Evolutionary conservation across 2,797 vertebrate genomes (phyloP).

Genomic region (Natrix natrix): DNA sequence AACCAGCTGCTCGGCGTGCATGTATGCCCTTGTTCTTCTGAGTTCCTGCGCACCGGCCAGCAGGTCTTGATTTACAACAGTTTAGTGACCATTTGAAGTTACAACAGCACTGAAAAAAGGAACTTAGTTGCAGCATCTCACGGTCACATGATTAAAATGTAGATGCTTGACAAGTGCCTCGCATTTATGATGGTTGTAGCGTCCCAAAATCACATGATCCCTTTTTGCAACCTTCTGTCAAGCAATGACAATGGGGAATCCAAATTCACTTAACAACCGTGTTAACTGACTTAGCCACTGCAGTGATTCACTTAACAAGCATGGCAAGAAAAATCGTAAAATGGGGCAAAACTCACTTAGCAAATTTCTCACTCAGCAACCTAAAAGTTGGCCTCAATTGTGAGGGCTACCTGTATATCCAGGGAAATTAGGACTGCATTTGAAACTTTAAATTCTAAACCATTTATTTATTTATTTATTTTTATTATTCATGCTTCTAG

Average conservation of each 20-base stretch:
- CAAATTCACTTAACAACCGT: neutral
- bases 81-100: neutral
- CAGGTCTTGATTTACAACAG: neutral
- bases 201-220: neutral
- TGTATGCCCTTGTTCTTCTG: no score
- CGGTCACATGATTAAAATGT: neutral
- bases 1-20: no score
- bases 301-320: neutral
- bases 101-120: neutral
- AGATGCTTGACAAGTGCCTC: neutral
- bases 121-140: neutral
- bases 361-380: neutral
- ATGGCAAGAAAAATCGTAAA: neutral
- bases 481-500: no score
- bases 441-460: neutral
- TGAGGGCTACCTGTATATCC: neutral
- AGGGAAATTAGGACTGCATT: neutral
- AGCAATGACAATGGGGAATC: neutral
- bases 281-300: neutral
- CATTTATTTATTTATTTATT: no score
- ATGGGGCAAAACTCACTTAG: neutral
- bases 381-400: neutral
- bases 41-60: no score
- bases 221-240: neutral
- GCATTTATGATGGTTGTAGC: neutral